Base-by-base conservation (phyloP, 2,113 vertebrate genomes). In the Semnornis frantzii region DNA sequence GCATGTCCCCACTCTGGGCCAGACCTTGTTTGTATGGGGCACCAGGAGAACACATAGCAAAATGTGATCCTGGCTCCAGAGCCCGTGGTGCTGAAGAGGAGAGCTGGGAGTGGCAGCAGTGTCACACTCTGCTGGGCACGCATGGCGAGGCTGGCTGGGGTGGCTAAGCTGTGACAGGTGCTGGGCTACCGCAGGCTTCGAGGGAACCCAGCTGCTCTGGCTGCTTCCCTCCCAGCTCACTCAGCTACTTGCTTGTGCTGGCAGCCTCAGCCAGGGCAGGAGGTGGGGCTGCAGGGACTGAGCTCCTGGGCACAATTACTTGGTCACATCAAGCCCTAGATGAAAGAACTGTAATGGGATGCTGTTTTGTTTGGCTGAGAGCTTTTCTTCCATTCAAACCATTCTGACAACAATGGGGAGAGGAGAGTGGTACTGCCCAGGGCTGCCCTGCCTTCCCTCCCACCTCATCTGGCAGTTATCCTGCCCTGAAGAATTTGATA, bases 121-220 rank as follows among this genome's bases (percentile, higher is more conserved):
- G n/a, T 63, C 5, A 1, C 2, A 2, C 52, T 55, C 55, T 48
- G 39, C 54, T 0, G 0, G 52, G 5, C 8, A 3, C 27, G 44
- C 12, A 0, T 2, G n/a, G 1, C 0, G 3, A 34, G 19, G 10
- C 54, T 64, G 65, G 24, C 73, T 60, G 48, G 66, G 37, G 4
- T 34, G n/a, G 50, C 34, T 27, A 20, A 80, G 44, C 64, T 1
- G 2, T 39, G 57, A 4, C 8, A 31, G 15, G 64, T 42, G 2
- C 55, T 28, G 34, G 57, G 59, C 31, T 73, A 30, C 70, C 57
- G 27, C 31, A 23, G 44, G 9, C 6, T 59, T 24, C 0, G 0
- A 17, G 39, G 50, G 23, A 66, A 24, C n/a, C 30, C 1, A 3
- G 50, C 58, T 88, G 44, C 39, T 68, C 33, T 76, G 39, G 12